phyloP scores from a whole-genome alignment of 2,113 vertebrate species.

The Nothobranchius kuhntae region DNA sequence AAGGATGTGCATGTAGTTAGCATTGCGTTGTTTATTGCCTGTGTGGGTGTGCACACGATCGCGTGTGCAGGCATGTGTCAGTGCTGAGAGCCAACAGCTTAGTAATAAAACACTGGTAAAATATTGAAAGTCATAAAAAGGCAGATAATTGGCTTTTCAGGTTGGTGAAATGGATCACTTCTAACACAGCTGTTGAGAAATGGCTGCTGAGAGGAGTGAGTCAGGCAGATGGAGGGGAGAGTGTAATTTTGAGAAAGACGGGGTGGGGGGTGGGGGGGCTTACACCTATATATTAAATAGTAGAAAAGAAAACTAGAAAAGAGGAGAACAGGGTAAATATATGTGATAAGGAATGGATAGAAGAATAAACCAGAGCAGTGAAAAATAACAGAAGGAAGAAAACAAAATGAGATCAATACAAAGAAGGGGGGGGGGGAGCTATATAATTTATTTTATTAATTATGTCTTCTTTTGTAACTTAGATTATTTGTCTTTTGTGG shows the following conservation, averaged over 20 bases:
- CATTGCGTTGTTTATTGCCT: conserved; percentile 27
- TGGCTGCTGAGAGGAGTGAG: conserved; percentile 39
- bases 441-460: not conserved
- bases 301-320: not conserved
- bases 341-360: conserved; percentile 1
- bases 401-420: too few relatives aligned
- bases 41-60: not conserved
- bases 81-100: conserved; percentile 19
- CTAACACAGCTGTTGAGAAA: conserved; percentile 54
- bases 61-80: conserved; percentile 38
- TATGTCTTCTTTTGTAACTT: not conserved
- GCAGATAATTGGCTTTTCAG: conserved; percentile 70
- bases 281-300: conserved; percentile 3
- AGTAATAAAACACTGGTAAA: conserved; percentile 61
- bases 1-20: not conserved
- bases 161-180: conserved; percentile 64
- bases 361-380: not conserved
- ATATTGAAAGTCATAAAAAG: conserved; percentile 74
- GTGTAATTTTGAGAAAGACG: conserved; percentile 2
- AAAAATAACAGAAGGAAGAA: too few relatives aligned
- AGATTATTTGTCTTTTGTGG: not conserved
- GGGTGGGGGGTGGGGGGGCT: not conserved
- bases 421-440: too few relatives aligned
- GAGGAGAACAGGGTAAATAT: not conserved
- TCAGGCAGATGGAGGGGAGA: conserved; percentile 17